Percentiles rank a stretch among this genome's conserved stretches.
Conservation (phyloP, 2,113 vertebrate species). For the Tretioscincus oriximinensis region DNA sequence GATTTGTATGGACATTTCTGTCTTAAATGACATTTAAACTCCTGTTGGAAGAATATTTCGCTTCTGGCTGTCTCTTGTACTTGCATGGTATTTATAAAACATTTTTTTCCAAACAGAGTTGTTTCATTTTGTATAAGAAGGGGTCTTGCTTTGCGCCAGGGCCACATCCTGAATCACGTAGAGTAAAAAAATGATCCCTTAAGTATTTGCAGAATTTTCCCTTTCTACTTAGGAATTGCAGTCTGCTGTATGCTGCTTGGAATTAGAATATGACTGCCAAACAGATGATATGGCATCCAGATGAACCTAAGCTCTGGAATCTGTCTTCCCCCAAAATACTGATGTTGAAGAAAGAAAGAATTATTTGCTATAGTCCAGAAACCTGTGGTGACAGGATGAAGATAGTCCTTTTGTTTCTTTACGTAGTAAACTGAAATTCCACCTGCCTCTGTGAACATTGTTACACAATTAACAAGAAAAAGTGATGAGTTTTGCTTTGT, state of each 20-base stretch:
- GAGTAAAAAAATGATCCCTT: neutral
- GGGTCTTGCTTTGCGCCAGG: neutral
- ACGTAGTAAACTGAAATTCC: neutral
- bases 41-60: neutral
- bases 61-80: neutral
- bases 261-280: neutral
- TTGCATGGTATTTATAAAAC: constrained; percentile 17
- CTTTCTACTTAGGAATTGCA: neutral
- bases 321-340: neutral
- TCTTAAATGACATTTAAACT: constrained; percentile 3
- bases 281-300: neutral
- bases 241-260: neutral
- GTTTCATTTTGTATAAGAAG: neutral
- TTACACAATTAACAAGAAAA: neutral
- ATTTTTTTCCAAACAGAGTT: neutral
- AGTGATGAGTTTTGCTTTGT: neutral
- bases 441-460: neutral
- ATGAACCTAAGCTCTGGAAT: neutral
- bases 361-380: neutral
- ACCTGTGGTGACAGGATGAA: neutral
- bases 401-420: neutral
- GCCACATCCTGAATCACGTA: neutral
- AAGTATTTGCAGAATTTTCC: neutral
- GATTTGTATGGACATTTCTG: neutral
- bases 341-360: neutral